Percentiles rank a stretch among this genome's conserved stretches.
phyloP scores from a whole-genome alignment of 2,797 vertebrate species.

The Thunnus albacares region DNA sequence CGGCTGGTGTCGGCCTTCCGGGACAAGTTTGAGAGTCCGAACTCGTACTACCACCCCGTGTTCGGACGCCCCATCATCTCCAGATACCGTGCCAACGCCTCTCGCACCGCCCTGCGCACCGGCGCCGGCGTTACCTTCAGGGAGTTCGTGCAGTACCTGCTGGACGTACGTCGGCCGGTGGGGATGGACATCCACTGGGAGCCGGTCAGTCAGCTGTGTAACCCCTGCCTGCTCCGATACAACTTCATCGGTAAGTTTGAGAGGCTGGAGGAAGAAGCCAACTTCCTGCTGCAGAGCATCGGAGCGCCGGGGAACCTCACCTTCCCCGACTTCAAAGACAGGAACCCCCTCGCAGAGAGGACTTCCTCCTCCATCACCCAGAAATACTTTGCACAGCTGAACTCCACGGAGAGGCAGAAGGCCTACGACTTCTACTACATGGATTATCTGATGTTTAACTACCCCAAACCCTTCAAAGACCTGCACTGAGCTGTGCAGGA shows the following conservation, averaged over 20 bases:
- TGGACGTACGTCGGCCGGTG: constrained; percentile 92
- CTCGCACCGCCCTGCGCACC: constrained; percentile 86
- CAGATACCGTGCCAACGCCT: constrained; percentile 91
- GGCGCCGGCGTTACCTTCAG: constrained; percentile 92
- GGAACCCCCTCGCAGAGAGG: constrained; percentile 91
- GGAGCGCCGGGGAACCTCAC: constrained; percentile 90
- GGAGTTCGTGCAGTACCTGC: constrained; percentile 93
- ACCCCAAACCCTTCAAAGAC: constrained; percentile 93
- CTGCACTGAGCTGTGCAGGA: constrained; percentile 83
- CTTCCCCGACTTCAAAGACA: constrained; percentile 93
- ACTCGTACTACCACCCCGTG: constrained; percentile 94
- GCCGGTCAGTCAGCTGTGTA: constrained; percentile 91
- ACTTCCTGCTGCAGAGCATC: constrained; percentile 89
- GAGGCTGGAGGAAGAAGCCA: constrained; percentile 91
- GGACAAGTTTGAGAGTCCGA: constrained; percentile 96
- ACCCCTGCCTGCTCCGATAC: constrained; percentile 92
- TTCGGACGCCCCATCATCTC: constrained; percentile 95
- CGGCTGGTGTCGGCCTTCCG: constrained; percentile 93
- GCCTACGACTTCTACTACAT: constrained; percentile 94
- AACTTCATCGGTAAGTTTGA: constrained; percentile 95
- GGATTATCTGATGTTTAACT: constrained; percentile 97
- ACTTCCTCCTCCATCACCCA: constrained; percentile 89
- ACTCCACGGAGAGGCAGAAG: constrained; percentile 89
- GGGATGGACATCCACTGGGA: constrained; percentile 98
- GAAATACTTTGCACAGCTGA: constrained; percentile 92